Evolutionary conservation across 2,797 vertebrate species (phyloP), one percentile per base, ranked within the genome.

Genomic region (Molossus alvarezi): DNA sequence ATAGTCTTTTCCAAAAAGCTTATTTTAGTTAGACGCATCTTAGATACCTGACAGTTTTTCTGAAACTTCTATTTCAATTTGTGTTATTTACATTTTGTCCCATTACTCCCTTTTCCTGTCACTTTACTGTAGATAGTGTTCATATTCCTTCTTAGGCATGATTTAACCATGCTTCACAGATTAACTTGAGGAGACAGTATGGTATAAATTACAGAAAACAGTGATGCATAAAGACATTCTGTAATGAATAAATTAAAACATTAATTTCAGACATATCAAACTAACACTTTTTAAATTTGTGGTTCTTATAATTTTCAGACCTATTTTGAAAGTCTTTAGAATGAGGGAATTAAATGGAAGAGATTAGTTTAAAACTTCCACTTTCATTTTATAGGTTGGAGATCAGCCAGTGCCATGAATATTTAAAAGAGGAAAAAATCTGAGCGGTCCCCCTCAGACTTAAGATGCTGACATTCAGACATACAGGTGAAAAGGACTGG

Each of bases 61-160:
- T n/a, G n/a, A n/a, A n/a, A n/a, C n/a, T n/a, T n/a, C n/a, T n/a
- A n/a, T n/a, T n/a, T n/a, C n/a, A n/a, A n/a, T n/a, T n/a, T n/a
- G 79, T 81, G 64, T 88, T 65, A 88, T 91, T 84, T 88, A 94
- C 90, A 97, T 97, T 90, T 97, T 95, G 84, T 90, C 76, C 93
- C 88, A 67, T 94, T 97, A 93, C 91, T 89, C 55, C 85, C 62
- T 89, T 94, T 97, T 91, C 80, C 80, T 14, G 25, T 98, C 13
- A 88, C 96, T 97, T 97, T 58, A 79, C 53, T 95, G 86, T 83
- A 95, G 87, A 96, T 60, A 71, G 60, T 91, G 97, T 97, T 97
- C 97, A 97, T 97, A 95, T 73, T 97, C 89, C 87, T 93, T 95
- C 94, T 96, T 95, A 91, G 97, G 97, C 97, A 97, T 98, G 98